Evolutionary conservation across 2,113 vertebrate genomes (phyloP), one percentile per base, ranked within the genome.

Genomic region (Alexandromys fortis): DNA sequence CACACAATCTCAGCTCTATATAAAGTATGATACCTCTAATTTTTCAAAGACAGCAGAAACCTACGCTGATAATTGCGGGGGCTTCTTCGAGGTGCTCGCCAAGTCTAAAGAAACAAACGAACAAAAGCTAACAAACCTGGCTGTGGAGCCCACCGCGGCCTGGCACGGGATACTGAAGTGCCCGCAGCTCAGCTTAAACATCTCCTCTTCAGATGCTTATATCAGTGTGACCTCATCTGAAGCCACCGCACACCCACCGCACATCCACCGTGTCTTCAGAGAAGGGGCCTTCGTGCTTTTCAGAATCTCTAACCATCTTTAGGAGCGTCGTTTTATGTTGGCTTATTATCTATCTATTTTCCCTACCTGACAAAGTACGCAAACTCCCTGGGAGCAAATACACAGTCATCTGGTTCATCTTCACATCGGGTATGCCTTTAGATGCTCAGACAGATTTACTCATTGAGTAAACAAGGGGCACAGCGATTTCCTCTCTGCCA

Each of bases 21-120:
- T 24, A 93, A 90, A 82, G 11, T 47, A 65, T 42, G 79, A 26
- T 19, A 76, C 21, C 11, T 87, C 90, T 93, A 85, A 92, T 81
- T 79, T 65, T 49, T 28, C 30, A 85, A 90, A 75, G 19, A 82
- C 12, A 86, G 58, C n/a, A 83, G 81, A 89, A 90, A 49, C 12
- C 33, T 49, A 52, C 30, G 19, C 63, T 91, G 94, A 7, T 63
- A 75, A 65, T 5, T 83, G 78, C 63, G 87, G 65, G 63, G 52
- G 30, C 33, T 87, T 94, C 45, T 90, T 30, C 52, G 73, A 67
- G 55, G 8, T 88, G 38, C 63, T 68, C 38, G 86, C 33, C 82
- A 92, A 68, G 49, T 93, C 55, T 2, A 49, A 49, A 89, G 52
- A 91, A 58, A 82, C 58, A 35, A 61, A 75, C 91, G 35, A 73